Base-by-base conservation (phyloP, 2,113 vertebrate species). In the Chinchilla lanigera region DNA sequence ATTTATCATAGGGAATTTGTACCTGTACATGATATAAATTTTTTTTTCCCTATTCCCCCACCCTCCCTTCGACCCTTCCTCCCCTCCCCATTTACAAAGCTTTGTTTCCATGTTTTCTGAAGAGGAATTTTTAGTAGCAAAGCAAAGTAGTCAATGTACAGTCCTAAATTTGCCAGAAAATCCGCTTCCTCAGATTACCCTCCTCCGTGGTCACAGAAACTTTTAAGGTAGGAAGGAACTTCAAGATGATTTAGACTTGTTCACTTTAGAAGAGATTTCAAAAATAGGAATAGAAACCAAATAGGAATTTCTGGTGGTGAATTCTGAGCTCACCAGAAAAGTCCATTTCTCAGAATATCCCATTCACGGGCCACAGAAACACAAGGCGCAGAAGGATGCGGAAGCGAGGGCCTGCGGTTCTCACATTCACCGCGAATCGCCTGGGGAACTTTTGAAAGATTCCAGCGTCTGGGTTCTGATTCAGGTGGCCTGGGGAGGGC, bases 241-340 rank as follows among this genome's bases (percentile, higher is more conserved):
- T 90, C 44, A 80, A 50, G 26, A 83, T 95, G 50, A 54, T 38
- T 75, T 90, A 54, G 38, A 84, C 9, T 71, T 87, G 22, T 26
- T 71, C 61, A 58, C 58, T 73, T 81, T 30, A 94, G 89, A 92
- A 93, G 52, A 3, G 4, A 85, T 86, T 86, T 93, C 17, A 89
- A 89, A 96, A 96, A 63, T 22, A 90, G 88, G 88, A 97, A 97
- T 78, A 73, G 96, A 97, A 97, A 91, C 95, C 81, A 77, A 86
- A 60, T 85, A 92, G 81, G n/a, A 94, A 85, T 95, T 95, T 92
- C 92, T 85, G 38, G 69, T 77, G 84, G 75, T 73, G 61, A 96
- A 95, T 85, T 97, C 80, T 83, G 35, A 97, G 52, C 92, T 95
- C 86, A 47, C 44, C 85, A 96, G 97, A 89, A 96, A 89, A 94